A percentile compares a stretch with the other conserved stretches of the same genome.
Conservation (phyloP, 2,797 vertebrate genomes). For the Serranus cabrilla region DNA sequence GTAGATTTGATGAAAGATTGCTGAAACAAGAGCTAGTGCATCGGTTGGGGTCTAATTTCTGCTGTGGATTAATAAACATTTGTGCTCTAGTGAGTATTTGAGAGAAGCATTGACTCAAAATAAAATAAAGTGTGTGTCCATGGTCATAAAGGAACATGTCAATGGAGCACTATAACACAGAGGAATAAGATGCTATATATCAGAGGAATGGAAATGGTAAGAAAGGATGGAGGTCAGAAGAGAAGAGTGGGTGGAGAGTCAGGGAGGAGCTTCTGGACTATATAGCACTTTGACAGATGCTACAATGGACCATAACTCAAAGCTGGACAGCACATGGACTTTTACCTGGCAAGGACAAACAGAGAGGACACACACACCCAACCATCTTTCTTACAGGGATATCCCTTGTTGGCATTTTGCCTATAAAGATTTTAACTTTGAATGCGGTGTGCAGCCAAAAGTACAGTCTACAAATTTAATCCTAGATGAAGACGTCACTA, state of each 20-base stretch:
- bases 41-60: not conserved
- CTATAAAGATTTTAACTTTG: not conserved
- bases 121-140: not conserved
- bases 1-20: not conserved
- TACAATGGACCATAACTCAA: constrained; percentile 38
- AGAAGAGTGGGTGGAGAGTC: not conserved
- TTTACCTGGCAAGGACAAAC: constrained; percentile 41
- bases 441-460: not conserved
- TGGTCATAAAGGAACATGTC: not conserved
- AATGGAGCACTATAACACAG: not conserved
- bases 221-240: constrained; percentile 1
- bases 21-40: not conserved
- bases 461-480: not conserved
- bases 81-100: not conserved
- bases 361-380: constrained; percentile 4
- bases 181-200: not conserved
- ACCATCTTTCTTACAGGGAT: not conserved
- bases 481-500: not conserved
- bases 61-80: not conserved
- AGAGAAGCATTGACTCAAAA: not conserved
- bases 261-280: constrained; percentile 6
- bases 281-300: constrained; percentile 40
- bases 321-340: constrained; percentile 15
- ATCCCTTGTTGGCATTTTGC: constrained; percentile 12
- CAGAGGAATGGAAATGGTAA: not conserved